Evolutionary conservation across 2,888 invertebrate genomes (phyloP).

Genomic region (Allacma fusca): DNA sequence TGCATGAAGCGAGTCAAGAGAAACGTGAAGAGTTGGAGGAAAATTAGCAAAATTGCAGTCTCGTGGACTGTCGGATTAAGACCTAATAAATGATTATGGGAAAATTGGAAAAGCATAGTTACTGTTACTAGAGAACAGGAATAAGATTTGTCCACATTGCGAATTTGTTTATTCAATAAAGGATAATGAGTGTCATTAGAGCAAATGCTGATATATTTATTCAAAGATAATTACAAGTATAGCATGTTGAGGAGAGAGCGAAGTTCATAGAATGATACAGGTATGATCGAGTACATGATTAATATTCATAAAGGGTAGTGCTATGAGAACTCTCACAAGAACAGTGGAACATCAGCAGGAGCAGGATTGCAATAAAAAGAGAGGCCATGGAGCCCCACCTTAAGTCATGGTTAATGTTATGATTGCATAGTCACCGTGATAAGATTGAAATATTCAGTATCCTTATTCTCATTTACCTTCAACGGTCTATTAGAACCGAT

Average conservation of each 20-base stretch:
- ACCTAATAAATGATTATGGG: too few species aligned
- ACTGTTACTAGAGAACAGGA: neutral
- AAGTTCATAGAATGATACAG: neutral
- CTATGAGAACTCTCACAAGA: neutral
- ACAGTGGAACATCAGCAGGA: slow-evolving; percentile 5
- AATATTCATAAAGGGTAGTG: slow-evolving; percentile 14
- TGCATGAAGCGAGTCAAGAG: too few species aligned
- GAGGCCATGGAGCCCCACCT: slow-evolving; percentile 1
- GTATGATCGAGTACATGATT: slow-evolving; percentile 25
- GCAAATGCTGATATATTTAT: too few species aligned
- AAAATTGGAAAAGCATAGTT: too few species aligned
- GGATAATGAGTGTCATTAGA: neutral
- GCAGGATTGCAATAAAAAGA: neutral
- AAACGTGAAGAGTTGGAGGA: too few species aligned
- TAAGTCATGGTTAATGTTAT: slow-evolving; percentile 16
- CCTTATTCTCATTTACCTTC: slow-evolving; percentile 4
- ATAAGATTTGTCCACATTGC: neutral
- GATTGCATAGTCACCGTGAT: slow-evolving; percentile 12
- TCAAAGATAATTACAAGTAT: too few species aligned
- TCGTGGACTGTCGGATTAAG: too few species aligned
- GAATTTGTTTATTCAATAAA: neutral
- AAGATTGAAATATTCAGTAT: neutral
- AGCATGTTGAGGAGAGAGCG: neutral
- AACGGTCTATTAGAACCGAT: neutral
- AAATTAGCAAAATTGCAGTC: too few species aligned